Conservation (phyloP, 2,797 vertebrate species). For the Falco concolor region DNA sequence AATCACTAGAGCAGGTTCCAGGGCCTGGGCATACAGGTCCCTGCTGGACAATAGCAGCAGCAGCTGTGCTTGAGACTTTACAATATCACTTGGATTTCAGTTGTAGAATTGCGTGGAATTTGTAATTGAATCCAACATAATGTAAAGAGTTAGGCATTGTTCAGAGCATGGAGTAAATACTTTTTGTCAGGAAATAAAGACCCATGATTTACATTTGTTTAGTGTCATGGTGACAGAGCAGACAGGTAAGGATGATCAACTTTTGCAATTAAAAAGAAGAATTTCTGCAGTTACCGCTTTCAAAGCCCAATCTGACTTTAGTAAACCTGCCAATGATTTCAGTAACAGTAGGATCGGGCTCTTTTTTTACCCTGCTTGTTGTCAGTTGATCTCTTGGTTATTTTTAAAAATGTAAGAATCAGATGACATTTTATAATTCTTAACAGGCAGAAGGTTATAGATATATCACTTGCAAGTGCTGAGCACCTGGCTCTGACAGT, state of each 20-base stretch:
- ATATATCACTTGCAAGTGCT: background rate
- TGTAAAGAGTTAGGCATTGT: background rate
- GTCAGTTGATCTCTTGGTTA: background rate
- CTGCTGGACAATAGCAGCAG: background rate
- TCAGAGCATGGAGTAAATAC: background rate
- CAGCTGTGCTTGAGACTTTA: background rate
- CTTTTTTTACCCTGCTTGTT: background rate
- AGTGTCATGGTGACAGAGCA: background rate
- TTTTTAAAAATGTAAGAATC: background rate
- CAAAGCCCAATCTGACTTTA: background rate
- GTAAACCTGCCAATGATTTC: background rate
- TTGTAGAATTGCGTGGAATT: background rate
- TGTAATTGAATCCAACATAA: background rate
- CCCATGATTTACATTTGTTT: background rate
- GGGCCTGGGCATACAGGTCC: background rate
- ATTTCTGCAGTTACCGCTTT: background rate
- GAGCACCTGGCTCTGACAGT: background rate
- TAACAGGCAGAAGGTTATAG: background rate
- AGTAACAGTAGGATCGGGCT: background rate
- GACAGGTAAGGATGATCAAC: background rate
- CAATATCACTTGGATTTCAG: background rate
- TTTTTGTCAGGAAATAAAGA: background rate
- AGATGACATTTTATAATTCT: background rate
- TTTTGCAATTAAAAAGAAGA: background rate
- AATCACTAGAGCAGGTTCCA: background rate